Evolutionary conservation across 2,113 vertebrate species (phyloP).

Genomic region (Scalopus aquaticus): DNA sequence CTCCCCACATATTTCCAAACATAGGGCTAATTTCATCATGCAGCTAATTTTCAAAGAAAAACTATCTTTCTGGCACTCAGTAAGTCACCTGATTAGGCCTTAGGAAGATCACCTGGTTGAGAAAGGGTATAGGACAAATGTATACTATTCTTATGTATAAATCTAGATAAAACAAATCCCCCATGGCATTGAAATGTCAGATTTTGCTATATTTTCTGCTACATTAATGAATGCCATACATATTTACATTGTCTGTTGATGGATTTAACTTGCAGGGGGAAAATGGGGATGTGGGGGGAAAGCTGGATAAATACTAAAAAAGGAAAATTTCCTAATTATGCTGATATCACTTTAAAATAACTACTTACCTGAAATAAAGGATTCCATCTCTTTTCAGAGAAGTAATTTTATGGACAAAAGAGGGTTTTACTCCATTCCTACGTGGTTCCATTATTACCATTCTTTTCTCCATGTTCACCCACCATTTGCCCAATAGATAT

Average conservation of each 20-base stretch:
- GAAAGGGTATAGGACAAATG: neutral
- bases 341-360: neutral
- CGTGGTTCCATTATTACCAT: neutral
- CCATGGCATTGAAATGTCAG: neutral
- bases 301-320: neutral
- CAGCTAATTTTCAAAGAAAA: neutral
- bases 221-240: neutral
- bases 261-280: neutral
- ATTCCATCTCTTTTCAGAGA: slow-evolving; percentile 1
- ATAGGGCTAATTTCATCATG: neutral
- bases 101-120: neutral
- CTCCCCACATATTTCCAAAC: neutral
- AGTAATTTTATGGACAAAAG: neutral
- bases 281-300: neutral
- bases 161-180: neutral
- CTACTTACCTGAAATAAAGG: neutral
- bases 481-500: neutral
- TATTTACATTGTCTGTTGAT: neutral
- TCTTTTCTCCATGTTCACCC: neutral
- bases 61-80: slow-evolving; percentile 4
- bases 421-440: neutral
- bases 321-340: neutral
- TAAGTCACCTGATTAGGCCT: neutral
- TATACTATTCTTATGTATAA: neutral
- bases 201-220: neutral